Percentiles rank a stretch among this genome's conserved stretches.
phyloP scores from a whole-genome alignment of 2,113 vertebrate genomes.

The Chlamydotis undulata region DNA sequence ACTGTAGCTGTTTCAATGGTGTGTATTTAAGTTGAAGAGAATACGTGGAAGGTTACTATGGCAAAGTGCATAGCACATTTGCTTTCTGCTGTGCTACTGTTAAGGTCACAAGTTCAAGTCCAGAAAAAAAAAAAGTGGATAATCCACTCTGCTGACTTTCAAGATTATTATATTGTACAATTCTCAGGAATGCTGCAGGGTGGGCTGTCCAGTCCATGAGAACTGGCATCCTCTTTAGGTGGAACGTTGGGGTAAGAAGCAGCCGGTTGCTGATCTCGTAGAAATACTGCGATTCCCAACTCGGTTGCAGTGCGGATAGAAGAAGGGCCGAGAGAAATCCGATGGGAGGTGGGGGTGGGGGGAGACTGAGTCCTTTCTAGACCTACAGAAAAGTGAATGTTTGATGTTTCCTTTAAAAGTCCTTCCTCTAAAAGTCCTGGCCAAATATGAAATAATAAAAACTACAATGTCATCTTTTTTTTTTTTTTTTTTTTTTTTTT shows the following conservation, averaged over 20 bases:
- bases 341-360: constrained; percentile 3
- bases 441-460: constrained; percentile 74
- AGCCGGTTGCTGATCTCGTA: constrained; percentile 72
- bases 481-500: no score
- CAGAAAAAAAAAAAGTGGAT: constrained; percentile 77
- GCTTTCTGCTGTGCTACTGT: constrained; percentile 85
- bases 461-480: constrained; percentile 21
- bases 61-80: constrained; percentile 83
- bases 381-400: constrained; percentile 74
- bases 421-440: constrained; percentile 67
- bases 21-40: constrained; percentile 85
- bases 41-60: constrained; percentile 81
- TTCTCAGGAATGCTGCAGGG: constrained; percentile 85
- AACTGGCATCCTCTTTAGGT: constrained; percentile 76
- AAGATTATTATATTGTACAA: constrained; percentile 85
- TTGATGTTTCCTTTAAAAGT: constrained; percentile 72
- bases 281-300: constrained; percentile 54
- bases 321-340: constrained; percentile 66
- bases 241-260: constrained; percentile 78
- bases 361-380: constrained; percentile 49
- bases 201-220: constrained; percentile 79
- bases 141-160: constrained; percentile 86
- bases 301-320: constrained; percentile 65
- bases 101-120: constrained; percentile 85
- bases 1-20: constrained; percentile 81